Conservation (phyloP, 2,113 vertebrate species). For the Trogon surrucura region DNA sequence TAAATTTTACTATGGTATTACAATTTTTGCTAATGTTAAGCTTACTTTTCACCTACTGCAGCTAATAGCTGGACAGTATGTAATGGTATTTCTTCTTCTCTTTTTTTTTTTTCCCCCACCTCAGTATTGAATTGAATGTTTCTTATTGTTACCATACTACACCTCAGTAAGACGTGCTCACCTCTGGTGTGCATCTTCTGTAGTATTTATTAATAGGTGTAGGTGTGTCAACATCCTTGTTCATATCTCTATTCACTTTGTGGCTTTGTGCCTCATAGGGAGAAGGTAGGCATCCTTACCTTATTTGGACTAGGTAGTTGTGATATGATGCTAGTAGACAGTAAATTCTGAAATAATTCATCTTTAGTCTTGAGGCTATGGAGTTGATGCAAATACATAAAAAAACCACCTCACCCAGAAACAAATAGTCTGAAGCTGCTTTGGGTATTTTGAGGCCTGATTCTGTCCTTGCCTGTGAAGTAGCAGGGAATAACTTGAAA, state of each 20-base stretch:
- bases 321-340: neutral
- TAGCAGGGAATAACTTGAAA: neutral
- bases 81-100: neutral
- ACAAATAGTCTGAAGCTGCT: neutral
- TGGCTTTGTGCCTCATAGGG: neutral
- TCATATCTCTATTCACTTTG: neutral
- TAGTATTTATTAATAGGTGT: neutral
- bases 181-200: accelerated
- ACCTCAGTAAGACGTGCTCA: neutral
- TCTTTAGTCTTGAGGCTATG: neutral
- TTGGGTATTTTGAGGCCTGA: neutral
- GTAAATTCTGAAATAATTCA: neutral
- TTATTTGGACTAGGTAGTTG: neutral
- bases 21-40: neutral
- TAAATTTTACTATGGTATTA: neutral
- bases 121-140: neutral
- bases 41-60: neutral
- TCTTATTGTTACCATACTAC: neutral
- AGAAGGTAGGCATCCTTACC: neutral
- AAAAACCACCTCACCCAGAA: neutral
- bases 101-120: neutral
- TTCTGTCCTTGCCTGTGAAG: neutral
- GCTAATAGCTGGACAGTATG: neutral
- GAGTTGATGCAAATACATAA: neutral
- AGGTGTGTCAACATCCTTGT: neutral